phyloP scores from a whole-genome alignment of 2,113 vertebrate species.

The Amazona guildingii region DNA sequence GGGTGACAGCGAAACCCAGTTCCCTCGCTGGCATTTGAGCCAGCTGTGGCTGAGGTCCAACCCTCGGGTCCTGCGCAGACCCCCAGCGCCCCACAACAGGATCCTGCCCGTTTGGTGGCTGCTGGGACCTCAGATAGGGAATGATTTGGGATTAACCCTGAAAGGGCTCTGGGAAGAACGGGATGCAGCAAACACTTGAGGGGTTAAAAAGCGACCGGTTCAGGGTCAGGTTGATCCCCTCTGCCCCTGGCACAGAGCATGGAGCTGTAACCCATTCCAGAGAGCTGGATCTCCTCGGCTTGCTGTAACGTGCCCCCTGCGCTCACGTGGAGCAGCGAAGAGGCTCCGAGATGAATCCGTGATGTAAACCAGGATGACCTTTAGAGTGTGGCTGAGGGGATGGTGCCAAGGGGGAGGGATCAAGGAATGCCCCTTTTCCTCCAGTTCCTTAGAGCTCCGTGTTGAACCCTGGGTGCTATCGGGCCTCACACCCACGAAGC shows the following conservation, averaged over 20 bases:
- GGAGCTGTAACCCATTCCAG: fast-evolving
- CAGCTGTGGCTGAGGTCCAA: neutral
- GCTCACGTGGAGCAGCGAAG: neutral
- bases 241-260: fast-evolving
- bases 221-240: neutral
- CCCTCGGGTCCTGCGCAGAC: neutral
- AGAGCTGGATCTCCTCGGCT: neutral
- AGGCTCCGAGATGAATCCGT: neutral
- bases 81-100: fast-evolving
- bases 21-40: neutral
- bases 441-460: fast-evolving
- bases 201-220: neutral
- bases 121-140: neutral
- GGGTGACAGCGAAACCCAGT: neutral
- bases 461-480: fast-evolving
- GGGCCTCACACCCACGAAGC: fast-evolving
- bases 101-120: fast-evolving
- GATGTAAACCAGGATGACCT: fast-evolving
- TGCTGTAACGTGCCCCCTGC: no score
- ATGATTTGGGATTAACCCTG: fast-evolving
- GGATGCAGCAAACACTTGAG: fast-evolving
- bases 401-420: no score
- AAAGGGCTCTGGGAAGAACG: fast-evolving
- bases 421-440: neutral
- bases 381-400: fast-evolving